These are phyloP conservation scores for Melangyna quadrimaculata DNA, from an alignment of 2,888 invertebrate genomes.

Conservation along the genomic window DNA sequence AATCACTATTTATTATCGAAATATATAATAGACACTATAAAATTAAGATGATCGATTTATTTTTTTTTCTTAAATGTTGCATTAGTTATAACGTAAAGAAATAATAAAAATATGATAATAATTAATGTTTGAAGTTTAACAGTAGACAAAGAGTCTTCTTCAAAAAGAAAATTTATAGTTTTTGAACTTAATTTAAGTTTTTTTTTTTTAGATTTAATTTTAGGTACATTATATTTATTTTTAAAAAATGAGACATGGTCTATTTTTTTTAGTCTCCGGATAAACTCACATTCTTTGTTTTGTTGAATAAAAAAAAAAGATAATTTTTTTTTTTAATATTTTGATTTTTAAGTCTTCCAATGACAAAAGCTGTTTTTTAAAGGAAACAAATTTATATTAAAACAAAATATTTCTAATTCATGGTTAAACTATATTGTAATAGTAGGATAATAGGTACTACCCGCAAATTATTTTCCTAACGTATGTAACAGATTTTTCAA, in stretches of 20 bases:
- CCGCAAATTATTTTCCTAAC: constrained; percentile 31
- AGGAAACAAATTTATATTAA: neutral
- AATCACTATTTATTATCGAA: constrained; percentile 18
- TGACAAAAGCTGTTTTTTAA: constrained; percentile 35
- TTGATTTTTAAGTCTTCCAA: constrained; percentile 64
- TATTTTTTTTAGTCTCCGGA: constrained; percentile 1
- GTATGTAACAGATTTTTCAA: constrained; percentile 56
- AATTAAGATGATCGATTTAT: constrained; percentile 57
- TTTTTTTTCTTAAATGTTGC: constrained; percentile 11
- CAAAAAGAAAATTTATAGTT: neutral
- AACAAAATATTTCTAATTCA: constrained; percentile 7
- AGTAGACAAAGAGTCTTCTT: constrained; percentile 46
- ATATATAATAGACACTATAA: constrained; percentile 46
- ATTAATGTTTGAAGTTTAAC: constrained; percentile 60
- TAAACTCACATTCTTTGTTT: neutral
- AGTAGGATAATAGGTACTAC: constrained; percentile 40
- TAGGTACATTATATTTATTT: constrained; percentile 54
- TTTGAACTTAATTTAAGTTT: constrained; percentile 34
- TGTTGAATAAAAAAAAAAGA: neutral
- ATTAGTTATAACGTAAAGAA: constrained; percentile 33
- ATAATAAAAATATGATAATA: constrained; percentile 48
- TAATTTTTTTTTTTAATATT: neutral
- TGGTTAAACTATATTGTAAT: constrained; percentile 38
- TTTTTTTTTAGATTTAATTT: constrained; percentile 37
- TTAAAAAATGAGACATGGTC: constrained; percentile 60